A percentile compares a stretch with the other conserved stretches of the same genome.
phyloP scores from a whole-genome alignment of 2,797 vertebrate genomes.

The Smutsia temminckii region DNA sequence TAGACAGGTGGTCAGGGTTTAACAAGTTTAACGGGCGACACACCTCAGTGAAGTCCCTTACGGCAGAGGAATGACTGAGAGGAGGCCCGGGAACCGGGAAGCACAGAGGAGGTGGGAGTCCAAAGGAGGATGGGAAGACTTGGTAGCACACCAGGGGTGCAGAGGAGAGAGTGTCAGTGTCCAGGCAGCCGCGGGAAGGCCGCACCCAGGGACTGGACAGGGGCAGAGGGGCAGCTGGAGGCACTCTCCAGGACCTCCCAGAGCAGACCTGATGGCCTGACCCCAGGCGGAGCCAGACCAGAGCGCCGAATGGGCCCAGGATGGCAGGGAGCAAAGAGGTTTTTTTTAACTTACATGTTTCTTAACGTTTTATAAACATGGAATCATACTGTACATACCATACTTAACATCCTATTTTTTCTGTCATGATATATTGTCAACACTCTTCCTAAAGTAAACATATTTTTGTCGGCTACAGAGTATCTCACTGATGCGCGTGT shows the following conservation, averaged over 20 bases:
- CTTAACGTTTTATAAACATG: not conserved
- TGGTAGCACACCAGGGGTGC: accelerated
- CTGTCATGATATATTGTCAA: not conserved
- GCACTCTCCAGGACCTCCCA: not conserved
- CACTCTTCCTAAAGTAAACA: not conserved
- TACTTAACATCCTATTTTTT: not conserved
- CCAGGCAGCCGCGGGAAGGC: not conserved
- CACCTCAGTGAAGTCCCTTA: accelerated
- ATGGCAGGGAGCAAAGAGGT: not conserved
- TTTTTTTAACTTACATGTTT: not conserved
- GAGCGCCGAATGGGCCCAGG: accelerated
- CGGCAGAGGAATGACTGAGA: accelerated
- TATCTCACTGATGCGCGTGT: not conserved
- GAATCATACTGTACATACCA: not conserved
- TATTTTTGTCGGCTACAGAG: not conserved
- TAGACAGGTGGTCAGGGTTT: accelerated
- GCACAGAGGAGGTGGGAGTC: accelerated
- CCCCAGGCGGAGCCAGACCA: too few species aligned
- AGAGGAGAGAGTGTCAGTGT: too few species aligned
- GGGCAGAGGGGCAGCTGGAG: not conserved
- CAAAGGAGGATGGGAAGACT: not conserved
- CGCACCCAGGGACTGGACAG: not conserved
- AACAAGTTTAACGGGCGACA: not conserved
- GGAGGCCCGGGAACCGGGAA: not conserved
- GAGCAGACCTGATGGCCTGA: accelerated